phyloP scores from a whole-genome alignment of 1,140 invertebrate genomes.

The Caenorhabditis elegans region DNA sequence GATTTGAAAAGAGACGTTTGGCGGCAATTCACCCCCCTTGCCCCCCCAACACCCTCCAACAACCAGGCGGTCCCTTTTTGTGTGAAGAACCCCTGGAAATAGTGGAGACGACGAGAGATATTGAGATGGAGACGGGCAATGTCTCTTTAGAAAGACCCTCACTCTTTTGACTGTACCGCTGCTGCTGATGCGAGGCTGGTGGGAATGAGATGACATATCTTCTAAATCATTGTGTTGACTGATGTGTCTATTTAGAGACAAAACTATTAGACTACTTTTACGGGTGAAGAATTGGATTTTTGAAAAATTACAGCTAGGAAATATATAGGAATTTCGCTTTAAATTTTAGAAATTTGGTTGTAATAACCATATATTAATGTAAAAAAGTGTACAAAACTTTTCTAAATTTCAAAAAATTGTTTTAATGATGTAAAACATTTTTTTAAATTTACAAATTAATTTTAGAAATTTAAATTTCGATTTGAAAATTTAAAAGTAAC shows the following conservation, averaged over 20 bases:
- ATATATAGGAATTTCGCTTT: no score
- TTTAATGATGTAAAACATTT: no score
- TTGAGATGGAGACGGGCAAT: background rate
- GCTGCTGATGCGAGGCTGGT: background rate
- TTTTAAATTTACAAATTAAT: no score
- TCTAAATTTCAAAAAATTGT: no score
- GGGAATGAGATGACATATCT: background rate
- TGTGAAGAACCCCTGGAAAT: background rate
- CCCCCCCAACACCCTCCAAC: background rate
- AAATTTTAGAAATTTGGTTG: no score
- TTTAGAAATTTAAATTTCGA: no score
- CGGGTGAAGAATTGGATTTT: no score
- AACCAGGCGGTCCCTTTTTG: slow-evolving; percentile 25
- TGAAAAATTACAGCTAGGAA: no score
- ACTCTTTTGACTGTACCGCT: slow-evolving; percentile 17
- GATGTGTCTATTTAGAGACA: background rate
- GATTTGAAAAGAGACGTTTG: slow-evolving; percentile 31
- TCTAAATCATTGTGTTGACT: slow-evolving; percentile 25
- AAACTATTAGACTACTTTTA: no score
- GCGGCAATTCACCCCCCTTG: background rate
- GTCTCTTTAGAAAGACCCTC: background rate
- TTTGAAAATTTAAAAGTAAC: no score
- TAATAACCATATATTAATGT: no score
- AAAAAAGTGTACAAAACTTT: no score
- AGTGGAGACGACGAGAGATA: background rate